A percentile compares a stretch with the other conserved stretches of the same genome.
Evolutionary conservation across 2,888 invertebrate genomes (phyloP).

Genomic region (Coenonympha glycerion): DNA sequence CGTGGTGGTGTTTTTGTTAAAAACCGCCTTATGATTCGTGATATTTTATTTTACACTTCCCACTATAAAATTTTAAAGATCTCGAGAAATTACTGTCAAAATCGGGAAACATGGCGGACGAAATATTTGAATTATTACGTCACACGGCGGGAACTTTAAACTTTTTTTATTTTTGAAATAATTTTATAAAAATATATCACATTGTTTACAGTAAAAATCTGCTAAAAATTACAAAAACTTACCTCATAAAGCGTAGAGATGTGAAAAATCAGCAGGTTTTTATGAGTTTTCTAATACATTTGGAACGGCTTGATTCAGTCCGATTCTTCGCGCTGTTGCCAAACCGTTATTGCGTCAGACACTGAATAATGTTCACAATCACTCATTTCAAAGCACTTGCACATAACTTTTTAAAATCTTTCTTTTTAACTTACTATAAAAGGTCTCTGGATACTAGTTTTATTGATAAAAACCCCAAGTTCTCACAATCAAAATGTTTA

Average conservation of each 20-base stretch:
- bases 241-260: conserved; percentile 57
- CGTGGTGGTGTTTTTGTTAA: conserved; percentile 52
- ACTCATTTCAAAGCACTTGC: conserved; percentile 64
- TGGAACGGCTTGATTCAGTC: conserved; percentile 49
- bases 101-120: conserved; percentile 48
- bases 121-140: too few species aligned
- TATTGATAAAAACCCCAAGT: conserved; percentile 2
- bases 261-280: conserved; percentile 43
- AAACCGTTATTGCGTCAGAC: conserved; percentile 72
- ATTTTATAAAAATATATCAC: conserved; percentile 13
- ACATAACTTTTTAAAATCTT: conserved; percentile 48
- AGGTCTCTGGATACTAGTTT: not conserved
- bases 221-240: conserved; percentile 40
- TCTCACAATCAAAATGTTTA: conserved; percentile 34
- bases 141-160: conserved; percentile 66
- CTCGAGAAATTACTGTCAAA: conserved; percentile 59
- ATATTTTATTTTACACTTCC: conserved; percentile 52
- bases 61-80: conserved; percentile 48
- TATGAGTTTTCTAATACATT: conserved; percentile 55
- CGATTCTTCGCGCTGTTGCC: conserved; percentile 67
- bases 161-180: conserved; percentile 39
- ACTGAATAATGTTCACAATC: conserved; percentile 57
- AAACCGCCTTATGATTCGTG: conserved; percentile 51
- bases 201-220: conserved; percentile 10
- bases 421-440: conserved; percentile 29